Percentiles rank a stretch among this genome's conserved stretches.
Evolutionary conservation across 2,888 invertebrate species (phyloP).

Genomic region (Tribolium freemani): DNA sequence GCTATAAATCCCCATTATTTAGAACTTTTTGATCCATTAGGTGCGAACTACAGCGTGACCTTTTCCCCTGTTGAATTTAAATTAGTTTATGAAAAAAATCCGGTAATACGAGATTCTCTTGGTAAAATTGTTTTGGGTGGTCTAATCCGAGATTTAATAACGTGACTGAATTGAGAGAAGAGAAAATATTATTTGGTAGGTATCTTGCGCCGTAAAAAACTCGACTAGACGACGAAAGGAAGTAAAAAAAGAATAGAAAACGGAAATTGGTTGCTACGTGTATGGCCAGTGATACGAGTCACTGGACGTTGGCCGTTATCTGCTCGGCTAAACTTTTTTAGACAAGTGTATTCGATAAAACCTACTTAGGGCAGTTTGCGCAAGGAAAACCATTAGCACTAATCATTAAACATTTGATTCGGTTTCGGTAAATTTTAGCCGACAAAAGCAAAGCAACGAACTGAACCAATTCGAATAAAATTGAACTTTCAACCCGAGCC

Average conservation of each 20-base stretch:
- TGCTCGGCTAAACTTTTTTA: constrained; percentile 39
- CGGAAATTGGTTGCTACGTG: constrained; percentile 61
- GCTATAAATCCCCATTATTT: constrained; percentile 42
- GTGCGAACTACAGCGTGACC: constrained; percentile 14
- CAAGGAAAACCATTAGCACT: constrained; percentile 39
- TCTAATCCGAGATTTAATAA: constrained; percentile 30
- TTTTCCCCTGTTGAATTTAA: constrained; percentile 18
- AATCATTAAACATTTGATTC: constrained; percentile 44
- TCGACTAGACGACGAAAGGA: constrained; percentile 53
- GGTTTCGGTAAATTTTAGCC: constrained; percentile 4
- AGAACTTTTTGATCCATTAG: constrained; percentile 33
- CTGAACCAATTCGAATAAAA: constrained; percentile 27
- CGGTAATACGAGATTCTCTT: not conserved
- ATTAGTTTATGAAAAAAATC: constrained; percentile 4
- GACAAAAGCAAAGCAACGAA: constrained; percentile 27
- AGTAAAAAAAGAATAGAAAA: constrained; percentile 57
- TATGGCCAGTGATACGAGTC: constrained; percentile 56
- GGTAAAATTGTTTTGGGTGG: not conserved
- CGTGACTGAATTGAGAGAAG: constrained; percentile 17
- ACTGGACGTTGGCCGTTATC: constrained; percentile 46
- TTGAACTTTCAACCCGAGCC: constrained; percentile 15
- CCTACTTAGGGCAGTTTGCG: constrained; percentile 39
- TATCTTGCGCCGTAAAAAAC: constrained; percentile 47
- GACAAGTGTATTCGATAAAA: constrained; percentile 42
- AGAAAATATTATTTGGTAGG: constrained; percentile 42